Evolutionary conservation across 1,140 invertebrate genomes (phyloP).

Genomic region (Pachyrhynchus sulphureomaculatus): DNA sequence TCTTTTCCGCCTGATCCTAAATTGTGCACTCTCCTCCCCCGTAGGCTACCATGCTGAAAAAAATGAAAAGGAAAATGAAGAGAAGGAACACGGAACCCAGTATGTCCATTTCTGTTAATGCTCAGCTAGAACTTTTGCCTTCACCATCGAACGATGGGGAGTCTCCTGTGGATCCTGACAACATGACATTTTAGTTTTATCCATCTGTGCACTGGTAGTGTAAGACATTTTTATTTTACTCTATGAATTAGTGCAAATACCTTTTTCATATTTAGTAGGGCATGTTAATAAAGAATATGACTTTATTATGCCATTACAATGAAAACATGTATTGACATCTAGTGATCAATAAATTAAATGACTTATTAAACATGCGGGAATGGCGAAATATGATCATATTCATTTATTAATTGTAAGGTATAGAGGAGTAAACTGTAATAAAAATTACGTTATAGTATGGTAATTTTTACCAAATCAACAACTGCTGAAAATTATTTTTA

Average conservation of each 20-base stretch:
- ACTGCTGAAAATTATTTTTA: neutral
- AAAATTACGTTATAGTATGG: constrained; percentile 51
- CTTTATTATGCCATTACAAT: too few relatives aligned
- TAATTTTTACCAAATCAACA: constrained; percentile 47
- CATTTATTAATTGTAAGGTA: neutral
- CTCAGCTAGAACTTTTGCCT: constrained; percentile 57
- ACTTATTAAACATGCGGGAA: too few relatives aligned
- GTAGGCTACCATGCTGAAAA: constrained; percentile 75
- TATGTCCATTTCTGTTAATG: constrained; percentile 73
- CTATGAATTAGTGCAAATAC: neutral
- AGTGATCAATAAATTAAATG: too few relatives aligned
- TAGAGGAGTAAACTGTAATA: constrained; percentile 45
- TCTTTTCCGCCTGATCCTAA: neutral
- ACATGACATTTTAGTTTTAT: constrained; percentile 47
- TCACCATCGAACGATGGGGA: constrained; percentile 52
- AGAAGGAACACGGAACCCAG: constrained; percentile 89
- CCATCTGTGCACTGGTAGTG: neutral
- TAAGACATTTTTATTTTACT: neutral
- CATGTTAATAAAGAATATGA: too few relatives aligned
- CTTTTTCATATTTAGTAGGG: neutral
- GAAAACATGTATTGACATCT: too few relatives aligned
- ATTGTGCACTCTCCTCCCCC: neutral
- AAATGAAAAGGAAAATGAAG: constrained; percentile 93
- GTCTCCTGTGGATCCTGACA: constrained; percentile 49
- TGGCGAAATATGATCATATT: neutral